A percentile compares a stretch with the other conserved stretches of the same genome.
These are phyloP conservation scores for Zaprionus ghesquierei DNA, from an alignment of 1,140 invertebrate species.

Conservation along the genomic window DNA sequence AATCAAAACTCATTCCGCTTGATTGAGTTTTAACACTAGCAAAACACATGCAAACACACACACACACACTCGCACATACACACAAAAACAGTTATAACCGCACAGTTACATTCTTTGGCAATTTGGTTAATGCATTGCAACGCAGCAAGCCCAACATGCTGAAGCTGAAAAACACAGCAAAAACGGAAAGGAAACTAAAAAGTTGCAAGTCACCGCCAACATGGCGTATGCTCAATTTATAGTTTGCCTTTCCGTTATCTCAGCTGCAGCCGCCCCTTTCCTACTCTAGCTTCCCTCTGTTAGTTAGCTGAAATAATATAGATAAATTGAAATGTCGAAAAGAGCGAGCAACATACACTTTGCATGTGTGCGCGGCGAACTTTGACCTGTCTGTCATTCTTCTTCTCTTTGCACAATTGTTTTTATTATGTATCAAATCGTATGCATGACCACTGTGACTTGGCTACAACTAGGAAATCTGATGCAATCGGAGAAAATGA, in stretches of 20 bases:
- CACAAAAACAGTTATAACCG: not conserved
- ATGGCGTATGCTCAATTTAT: constrained; percentile 29
- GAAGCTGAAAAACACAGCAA: constrained; percentile 2
- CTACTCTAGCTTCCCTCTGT: not conserved
- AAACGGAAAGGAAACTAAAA: not conserved
- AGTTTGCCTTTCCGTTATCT: not conserved
- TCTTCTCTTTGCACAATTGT: too few species aligned
- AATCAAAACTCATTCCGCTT: constrained; percentile 77
- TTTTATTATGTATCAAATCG: not conserved
- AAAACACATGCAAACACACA: not conserved
- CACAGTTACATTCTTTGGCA: not conserved
- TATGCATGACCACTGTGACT: not conserved
- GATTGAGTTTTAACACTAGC: constrained; percentile 68
- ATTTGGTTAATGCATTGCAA: constrained; percentile 24
- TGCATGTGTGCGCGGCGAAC: not conserved
- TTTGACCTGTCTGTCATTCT: not conserved
- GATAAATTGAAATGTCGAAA: not conserved
- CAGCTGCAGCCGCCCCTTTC: not conserved
- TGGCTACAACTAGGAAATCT: too few species aligned
- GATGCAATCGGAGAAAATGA: too few species aligned
- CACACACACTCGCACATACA: not conserved
- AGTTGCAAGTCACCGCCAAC: constrained; percentile 8
- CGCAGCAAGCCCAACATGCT: not conserved
- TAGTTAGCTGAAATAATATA: not conserved
- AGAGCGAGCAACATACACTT: not conserved